These are phyloP conservation scores for Hydropsyche betteni DNA, from an alignment of 2,888 invertebrate species.

Conservation along the genomic window DNA sequence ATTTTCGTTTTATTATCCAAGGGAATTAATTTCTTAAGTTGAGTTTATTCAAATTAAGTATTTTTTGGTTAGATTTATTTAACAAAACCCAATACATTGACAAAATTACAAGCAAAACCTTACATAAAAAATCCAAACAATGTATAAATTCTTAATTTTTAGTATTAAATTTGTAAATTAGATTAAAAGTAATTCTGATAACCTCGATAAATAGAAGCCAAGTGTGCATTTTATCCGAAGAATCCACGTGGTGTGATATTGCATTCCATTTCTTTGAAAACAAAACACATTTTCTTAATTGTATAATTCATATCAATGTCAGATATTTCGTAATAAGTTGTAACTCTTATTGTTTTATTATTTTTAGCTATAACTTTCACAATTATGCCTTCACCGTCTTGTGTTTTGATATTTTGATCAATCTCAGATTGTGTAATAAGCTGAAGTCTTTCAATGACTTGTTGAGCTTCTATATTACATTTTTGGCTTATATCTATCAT, in stretches of 20 bases:
- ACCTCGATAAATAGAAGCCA: too few species aligned
- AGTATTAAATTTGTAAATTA: too few species aligned
- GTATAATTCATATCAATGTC: conserved; percentile 73
- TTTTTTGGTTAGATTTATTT: too few species aligned
- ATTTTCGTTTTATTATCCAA: neutral
- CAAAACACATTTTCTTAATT: conserved; percentile 75
- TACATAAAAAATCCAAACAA: too few species aligned
- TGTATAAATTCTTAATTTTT: too few species aligned
- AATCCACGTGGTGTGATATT: conserved; percentile 38
- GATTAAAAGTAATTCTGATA: too few species aligned
- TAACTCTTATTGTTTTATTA: conserved; percentile 71
- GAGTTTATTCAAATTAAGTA: too few species aligned
- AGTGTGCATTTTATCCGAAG: conserved; percentile 36
- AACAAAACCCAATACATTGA: too few species aligned
- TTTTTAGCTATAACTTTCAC: conserved; percentile 71
- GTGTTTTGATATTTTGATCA: conserved; percentile 63
- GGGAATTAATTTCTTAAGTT: too few species aligned
- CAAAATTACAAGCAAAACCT: too few species aligned
- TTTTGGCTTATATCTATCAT: conserved; percentile 69
- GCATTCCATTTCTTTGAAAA: conserved; percentile 71
- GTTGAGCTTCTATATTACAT: conserved; percentile 64
- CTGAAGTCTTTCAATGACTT: conserved; percentile 66
- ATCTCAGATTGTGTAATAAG: conserved; percentile 61
- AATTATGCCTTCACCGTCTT: conserved; percentile 59
- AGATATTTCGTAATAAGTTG: conserved; percentile 75